These are phyloP conservation scores for Syngnathus acus DNA, from an alignment of 2,797 vertebrate genomes.

Conservation along the genomic window DNA sequence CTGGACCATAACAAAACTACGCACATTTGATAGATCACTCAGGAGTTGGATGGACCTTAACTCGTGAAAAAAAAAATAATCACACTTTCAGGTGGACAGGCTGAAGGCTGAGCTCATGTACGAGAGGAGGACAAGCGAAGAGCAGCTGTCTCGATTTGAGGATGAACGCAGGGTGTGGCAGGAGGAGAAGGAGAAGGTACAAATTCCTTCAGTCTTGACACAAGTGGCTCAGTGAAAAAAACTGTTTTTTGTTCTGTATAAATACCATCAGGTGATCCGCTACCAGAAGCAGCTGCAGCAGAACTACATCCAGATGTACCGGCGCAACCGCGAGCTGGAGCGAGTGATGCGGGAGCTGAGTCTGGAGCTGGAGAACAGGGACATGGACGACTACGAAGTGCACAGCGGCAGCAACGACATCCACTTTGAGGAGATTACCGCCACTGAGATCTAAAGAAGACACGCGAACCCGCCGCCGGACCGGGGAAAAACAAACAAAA, in stretches of 20 bases:
- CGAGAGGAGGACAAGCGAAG: constrained; percentile 80
- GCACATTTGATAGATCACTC: background rate
- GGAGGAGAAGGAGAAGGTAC: constrained; percentile 90
- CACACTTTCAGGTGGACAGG: constrained; percentile 67
- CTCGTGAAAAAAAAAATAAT: too few relatives aligned
- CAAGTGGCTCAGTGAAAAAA: too few relatives aligned
- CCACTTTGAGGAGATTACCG: constrained; percentile 78
- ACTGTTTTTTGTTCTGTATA: too few relatives aligned
- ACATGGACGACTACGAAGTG: constrained; percentile 77
- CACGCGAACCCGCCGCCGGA: background rate
- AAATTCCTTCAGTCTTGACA: too few relatives aligned
- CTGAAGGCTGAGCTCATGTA: constrained; percentile 80
- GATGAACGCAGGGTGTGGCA: constrained; percentile 90
- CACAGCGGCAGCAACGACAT: constrained; percentile 88
- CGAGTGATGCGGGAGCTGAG: constrained; percentile 88
- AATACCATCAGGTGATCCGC: constrained; percentile 74
- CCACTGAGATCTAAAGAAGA: constrained; percentile 69
- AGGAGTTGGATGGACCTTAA: too few relatives aligned
- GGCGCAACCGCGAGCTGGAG: constrained; percentile 89
- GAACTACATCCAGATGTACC: constrained; percentile 98
- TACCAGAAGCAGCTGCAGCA: constrained; percentile 99
- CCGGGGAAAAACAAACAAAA: background rate
- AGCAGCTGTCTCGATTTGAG: constrained; percentile 83
- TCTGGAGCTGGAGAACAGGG: constrained; percentile 84
- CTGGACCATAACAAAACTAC: too few relatives aligned